Conservation (phyloP, 2,888 invertebrate genomes). For the Protonemura montana region DNA sequence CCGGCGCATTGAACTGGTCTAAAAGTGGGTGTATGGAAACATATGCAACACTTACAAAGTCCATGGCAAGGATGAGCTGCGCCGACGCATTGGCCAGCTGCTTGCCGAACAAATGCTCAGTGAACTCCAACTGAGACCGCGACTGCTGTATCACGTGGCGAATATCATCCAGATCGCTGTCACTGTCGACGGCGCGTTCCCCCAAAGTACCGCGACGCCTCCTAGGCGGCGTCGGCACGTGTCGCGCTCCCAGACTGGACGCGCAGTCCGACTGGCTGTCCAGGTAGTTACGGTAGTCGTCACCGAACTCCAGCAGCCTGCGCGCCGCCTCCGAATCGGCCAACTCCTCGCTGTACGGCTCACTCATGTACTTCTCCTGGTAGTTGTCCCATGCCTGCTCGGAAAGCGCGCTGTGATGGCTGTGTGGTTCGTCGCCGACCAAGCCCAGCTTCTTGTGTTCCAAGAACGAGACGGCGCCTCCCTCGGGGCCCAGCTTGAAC, state of each 20-base stretch:
- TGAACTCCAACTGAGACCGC: slow-evolving; percentile 67
- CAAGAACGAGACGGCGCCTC: slow-evolving; percentile 50
- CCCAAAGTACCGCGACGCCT: slow-evolving; percentile 43
- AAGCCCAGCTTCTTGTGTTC: slow-evolving; percentile 53
- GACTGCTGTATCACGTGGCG: slow-evolving; percentile 71
- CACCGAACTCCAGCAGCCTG: slow-evolving; percentile 83
- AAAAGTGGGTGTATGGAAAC: slow-evolving; percentile 5
- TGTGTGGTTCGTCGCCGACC: slow-evolving; percentile 69
- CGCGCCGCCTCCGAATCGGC: slow-evolving; percentile 86
- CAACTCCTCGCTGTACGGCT: slow-evolving; percentile 85
- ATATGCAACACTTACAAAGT: slow-evolving; percentile 49
- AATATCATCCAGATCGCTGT: slow-evolving; percentile 73
- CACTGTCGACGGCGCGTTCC: slow-evolving; percentile 61
- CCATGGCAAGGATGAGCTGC: slow-evolving; percentile 44
- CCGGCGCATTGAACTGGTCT: background rate
- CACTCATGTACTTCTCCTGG: slow-evolving; percentile 93
- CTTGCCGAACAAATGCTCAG: slow-evolving; percentile 66
- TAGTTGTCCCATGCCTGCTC: slow-evolving; percentile 96
- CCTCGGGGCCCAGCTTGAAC: slow-evolving; percentile 54
- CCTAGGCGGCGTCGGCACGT: slow-evolving; percentile 38
- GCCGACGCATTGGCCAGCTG: slow-evolving; percentile 58
- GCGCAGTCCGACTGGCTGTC: slow-evolving; percentile 91
- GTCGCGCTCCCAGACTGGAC: slow-evolving; percentile 58
- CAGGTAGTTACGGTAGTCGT: slow-evolving; percentile 87
- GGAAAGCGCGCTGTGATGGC: slow-evolving; percentile 83